These are phyloP conservation scores for Laticauda colubrina DNA, from an alignment of 2,113 vertebrate genomes.

Conservation along the genomic window DNA sequence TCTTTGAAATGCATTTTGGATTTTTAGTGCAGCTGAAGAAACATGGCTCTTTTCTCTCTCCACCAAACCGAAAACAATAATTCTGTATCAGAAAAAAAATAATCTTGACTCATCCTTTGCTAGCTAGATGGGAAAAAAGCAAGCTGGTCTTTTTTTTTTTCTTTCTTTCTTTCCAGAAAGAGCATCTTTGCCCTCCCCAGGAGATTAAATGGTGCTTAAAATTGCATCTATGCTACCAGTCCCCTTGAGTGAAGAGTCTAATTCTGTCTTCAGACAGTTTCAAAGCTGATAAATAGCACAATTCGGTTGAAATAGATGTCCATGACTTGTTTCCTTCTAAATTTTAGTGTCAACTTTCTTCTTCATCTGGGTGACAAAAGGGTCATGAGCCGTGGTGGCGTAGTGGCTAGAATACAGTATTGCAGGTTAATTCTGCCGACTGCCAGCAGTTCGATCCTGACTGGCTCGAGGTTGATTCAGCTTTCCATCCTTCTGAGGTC, in stretches of 20 bases:
- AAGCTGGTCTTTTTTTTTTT: no score
- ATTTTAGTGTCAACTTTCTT: not conserved
- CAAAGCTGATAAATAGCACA: not conserved
- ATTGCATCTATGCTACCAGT: not conserved
- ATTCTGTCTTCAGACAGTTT: no score
- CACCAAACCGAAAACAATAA: not conserved
- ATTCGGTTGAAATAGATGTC: not conserved
- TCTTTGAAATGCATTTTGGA: not conserved
- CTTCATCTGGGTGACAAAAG: not conserved
- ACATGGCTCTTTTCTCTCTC: not conserved
- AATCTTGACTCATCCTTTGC: not conserved
- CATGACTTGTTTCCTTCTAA: not conserved
- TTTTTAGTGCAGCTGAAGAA: not conserved
- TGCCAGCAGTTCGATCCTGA: not conserved
- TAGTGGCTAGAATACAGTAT: not conserved
- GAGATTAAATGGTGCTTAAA: no score
- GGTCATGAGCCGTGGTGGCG: not conserved
- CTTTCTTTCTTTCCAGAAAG: rapidly evolving
- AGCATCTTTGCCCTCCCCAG: not conserved
- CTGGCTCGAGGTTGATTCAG: not conserved
- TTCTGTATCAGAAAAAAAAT: not conserved
- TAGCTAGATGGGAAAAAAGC: no score
- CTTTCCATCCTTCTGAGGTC: not conserved
- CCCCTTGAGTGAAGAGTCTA: no score
- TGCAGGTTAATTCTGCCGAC: not conserved